Conservation (phyloP, 2,797 vertebrate genomes). For the Hoplostethus atlanticus region DNA sequence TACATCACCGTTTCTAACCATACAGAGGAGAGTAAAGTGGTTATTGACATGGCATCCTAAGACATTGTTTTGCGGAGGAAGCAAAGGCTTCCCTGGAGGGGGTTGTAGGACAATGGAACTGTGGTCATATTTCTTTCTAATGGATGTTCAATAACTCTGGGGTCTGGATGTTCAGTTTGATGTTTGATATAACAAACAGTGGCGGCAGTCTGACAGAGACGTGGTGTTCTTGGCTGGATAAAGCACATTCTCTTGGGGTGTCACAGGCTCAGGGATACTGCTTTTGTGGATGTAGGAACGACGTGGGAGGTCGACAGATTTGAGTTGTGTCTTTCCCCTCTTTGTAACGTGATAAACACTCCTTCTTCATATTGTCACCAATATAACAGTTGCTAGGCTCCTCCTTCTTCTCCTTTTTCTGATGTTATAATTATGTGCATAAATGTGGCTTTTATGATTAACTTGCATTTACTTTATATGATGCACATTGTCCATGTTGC, state of each 20-base stretch:
- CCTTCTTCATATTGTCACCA: no score
- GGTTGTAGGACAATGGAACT: not conserved
- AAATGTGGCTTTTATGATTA: not conserved
- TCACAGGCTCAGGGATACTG: conserved; percentile 16
- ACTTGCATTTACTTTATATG: conserved; percentile 6
- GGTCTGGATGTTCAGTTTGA: conserved; percentile 27
- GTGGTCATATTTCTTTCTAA: conserved; percentile 24
- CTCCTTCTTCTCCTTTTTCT: not conserved
- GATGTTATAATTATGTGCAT: not conserved
- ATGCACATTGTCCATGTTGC: not conserved
- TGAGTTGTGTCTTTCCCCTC: not conserved
- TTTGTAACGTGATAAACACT: not conserved
- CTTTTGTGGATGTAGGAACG: not conserved
- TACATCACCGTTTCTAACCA: conserved; percentile 19
- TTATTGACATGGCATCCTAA: conserved; percentile 35
- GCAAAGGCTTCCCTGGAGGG: not conserved
- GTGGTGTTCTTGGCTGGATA: conserved; percentile 34
- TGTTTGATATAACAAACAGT: conserved; percentile 43
- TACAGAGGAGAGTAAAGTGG: not conserved
- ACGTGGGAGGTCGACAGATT: conserved; percentile 19
- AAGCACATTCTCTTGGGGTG: conserved; percentile 25
- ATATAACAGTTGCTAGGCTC: no score
- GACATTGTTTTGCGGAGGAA: conserved; percentile 27
- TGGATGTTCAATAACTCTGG: conserved; percentile 22
- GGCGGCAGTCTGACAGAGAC: conserved; percentile 9